phyloP scores from a whole-genome alignment of 1,140 invertebrate species.

The Mycetomoellerius zeteki region DNA sequence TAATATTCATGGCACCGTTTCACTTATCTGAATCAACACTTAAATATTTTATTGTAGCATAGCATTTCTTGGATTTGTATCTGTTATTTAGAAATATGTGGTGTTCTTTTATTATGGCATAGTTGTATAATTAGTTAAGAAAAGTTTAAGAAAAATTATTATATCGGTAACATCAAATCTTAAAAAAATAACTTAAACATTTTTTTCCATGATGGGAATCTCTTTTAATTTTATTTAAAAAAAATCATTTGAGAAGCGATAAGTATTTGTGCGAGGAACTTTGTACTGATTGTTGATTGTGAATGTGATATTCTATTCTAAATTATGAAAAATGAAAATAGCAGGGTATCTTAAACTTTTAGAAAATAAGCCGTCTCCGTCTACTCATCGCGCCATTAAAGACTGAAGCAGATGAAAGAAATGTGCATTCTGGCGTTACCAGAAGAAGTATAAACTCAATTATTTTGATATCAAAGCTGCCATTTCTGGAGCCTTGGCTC shows the following conservation, averaged over 20 bases:
- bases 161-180: background rate
- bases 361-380: conserved; percentile 16
- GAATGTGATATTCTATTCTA: background rate
- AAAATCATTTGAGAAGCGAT: background rate
- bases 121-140: too few species aligned
- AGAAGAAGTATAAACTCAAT: conserved; percentile 75
- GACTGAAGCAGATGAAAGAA: conserved; percentile 35
- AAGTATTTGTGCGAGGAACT: background rate
- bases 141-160: background rate
- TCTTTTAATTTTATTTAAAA: background rate
- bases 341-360: conserved; percentile 12
- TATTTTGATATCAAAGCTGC: conserved; percentile 78
- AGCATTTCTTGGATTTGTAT: conserved; percentile 8
- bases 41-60: conserved; percentile 46
- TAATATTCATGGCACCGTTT: conserved; percentile 42
- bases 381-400: conserved; percentile 58
- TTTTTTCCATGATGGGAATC: background rate
- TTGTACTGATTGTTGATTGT: background rate
- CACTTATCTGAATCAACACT: conserved; percentile 39
- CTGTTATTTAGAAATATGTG: conserved; percentile 24
- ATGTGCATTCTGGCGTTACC: conserved; percentile 42
- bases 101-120: too few species aligned
- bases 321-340: conserved; percentile 5
- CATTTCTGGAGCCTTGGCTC: conserved; percentile 69
- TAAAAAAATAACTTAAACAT: background rate